Evolutionary conservation across 2,888 invertebrate genomes (phyloP).

Genomic region (Standfussiana lucernea): DNA sequence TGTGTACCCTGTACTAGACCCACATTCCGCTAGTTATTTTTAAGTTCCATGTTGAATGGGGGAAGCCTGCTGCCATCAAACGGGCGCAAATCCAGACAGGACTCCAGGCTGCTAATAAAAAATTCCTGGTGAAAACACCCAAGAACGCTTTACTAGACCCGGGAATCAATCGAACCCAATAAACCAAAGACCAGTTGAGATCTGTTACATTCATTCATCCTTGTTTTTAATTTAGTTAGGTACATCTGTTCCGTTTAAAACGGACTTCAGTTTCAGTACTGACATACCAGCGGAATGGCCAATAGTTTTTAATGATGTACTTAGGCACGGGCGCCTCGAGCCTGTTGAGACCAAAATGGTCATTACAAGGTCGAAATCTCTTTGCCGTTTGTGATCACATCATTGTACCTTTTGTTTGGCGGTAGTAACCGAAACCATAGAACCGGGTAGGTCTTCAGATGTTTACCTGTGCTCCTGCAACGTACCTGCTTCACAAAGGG

Average conservation of each 20-base stretch:
- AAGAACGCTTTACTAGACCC: not conserved
- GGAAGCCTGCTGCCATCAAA: not conserved
- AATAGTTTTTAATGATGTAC: not conserved
- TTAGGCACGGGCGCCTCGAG: not conserved
- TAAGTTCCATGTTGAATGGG: not conserved
- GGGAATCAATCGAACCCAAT: not conserved
- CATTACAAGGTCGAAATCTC: not conserved
- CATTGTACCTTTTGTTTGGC: not conserved
- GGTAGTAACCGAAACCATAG: not conserved
- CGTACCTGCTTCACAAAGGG: not conserved
- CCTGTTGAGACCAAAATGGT: not conserved
- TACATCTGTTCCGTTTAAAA: not conserved
- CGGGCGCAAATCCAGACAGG: not conserved
- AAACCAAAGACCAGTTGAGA: not conserved
- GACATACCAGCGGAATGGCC: too few species aligned
- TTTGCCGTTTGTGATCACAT: not conserved
- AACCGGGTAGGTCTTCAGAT: not conserved
- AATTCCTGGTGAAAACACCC: not conserved
- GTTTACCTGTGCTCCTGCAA: not conserved
- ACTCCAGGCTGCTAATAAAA: not conserved
- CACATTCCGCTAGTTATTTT: not conserved
- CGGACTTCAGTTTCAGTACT: not conserved
- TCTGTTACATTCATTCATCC: not conserved
- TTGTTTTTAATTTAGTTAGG: not conserved
- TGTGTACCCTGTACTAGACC: not conserved